Evolutionary conservation across 2,113 vertebrate species (phyloP).

Genomic region (Dicerorhinus sumatrensis): DNA sequence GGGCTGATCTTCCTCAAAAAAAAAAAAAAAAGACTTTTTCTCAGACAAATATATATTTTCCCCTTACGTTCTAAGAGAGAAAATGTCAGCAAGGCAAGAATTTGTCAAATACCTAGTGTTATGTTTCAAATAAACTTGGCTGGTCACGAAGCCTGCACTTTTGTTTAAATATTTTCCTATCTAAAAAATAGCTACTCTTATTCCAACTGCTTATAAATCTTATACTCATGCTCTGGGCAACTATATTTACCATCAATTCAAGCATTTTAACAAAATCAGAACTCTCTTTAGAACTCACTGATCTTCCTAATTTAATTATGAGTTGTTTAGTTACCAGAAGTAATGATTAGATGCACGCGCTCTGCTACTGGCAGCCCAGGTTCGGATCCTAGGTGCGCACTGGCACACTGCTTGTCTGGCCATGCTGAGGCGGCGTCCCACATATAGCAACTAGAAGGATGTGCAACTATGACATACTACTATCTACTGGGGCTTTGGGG

Average conservation of each 20-base stretch:
- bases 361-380: too few relatives aligned
- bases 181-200: constrained; percentile 36
- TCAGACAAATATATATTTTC: neutral
- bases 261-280: constrained; percentile 51
- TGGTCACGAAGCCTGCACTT: neutral
- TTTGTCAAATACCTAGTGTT: neutral
- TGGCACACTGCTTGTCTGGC: too few relatives aligned
- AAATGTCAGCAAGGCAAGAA: constrained; percentile 30
- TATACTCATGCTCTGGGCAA: neutral
- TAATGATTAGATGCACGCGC: neutral
- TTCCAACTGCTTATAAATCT: neutral
- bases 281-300: neutral
- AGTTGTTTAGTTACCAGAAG: neutral
- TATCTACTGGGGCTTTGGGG: too few relatives aligned
- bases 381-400: too few relatives aligned
- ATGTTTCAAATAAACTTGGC: neutral
- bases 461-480: too few relatives aligned
- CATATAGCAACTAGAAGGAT: too few relatives aligned
- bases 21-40: neutral
- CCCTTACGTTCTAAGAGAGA: constrained; percentile 4
- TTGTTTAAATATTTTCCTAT: neutral
- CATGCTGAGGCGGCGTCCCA: too few relatives aligned
- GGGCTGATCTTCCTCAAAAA: too few relatives aligned
- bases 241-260: neutral
- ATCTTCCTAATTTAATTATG: constrained; percentile 45